Evolutionary conservation across 2,113 vertebrate genomes (phyloP).

Genomic region (Sigmodon hispidus): DNA sequence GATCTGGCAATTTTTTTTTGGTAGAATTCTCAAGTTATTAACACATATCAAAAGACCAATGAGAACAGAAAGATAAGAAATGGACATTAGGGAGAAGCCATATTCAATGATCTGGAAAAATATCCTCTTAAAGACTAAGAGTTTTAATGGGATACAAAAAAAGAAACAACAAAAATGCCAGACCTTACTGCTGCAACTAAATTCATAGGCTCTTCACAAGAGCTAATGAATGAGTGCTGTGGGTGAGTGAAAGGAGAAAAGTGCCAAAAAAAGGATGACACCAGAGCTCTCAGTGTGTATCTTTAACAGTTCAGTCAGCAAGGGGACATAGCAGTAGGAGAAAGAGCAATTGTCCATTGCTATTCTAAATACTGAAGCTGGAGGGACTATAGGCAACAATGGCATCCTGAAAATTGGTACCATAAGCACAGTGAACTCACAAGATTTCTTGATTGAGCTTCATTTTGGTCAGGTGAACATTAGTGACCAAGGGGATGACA

Average conservation of each 20-base stretch:
- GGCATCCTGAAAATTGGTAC: not conserved
- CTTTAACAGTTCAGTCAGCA: not conserved
- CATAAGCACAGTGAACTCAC: not conserved
- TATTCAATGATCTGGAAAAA: not conserved
- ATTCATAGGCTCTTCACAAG: not conserved
- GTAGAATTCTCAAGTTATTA: not conserved
- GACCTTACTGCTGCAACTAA: not conserved
- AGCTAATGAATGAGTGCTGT: not conserved
- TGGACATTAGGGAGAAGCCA: not conserved
- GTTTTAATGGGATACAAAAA: not conserved
- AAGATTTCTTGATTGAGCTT: not conserved
- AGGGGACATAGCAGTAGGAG: not conserved
- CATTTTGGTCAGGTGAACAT: not conserved
- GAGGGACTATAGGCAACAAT: not conserved
- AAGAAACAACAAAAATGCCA: not conserved
- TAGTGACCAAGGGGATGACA: not conserved
- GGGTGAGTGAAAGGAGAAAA: not conserved
- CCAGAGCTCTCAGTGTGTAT: not conserved
- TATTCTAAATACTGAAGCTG: not conserved
- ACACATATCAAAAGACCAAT: not conserved
- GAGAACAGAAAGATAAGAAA: not conserved
- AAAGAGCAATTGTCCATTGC: not conserved
- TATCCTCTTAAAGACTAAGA: not conserved
- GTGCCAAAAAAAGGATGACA: not conserved
- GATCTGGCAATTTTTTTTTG: not conserved